These are phyloP conservation scores for Malacoctenus gilli DNA, from an alignment of 2,797 vertebrate species.

Conservation along the genomic window DNA sequence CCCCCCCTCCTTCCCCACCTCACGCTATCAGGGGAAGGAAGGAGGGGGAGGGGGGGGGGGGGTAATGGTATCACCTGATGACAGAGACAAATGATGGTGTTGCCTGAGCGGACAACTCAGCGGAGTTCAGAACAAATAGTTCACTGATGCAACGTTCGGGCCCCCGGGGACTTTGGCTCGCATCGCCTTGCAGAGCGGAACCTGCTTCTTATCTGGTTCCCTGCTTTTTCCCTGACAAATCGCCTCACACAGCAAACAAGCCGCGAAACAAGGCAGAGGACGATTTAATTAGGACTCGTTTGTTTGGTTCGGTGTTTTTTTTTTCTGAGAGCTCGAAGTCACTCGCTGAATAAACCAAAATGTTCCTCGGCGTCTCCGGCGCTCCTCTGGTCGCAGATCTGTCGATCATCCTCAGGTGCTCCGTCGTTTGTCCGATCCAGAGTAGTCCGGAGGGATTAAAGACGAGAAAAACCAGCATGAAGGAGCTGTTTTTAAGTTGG, in stretches of 20 bases:
- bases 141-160: constrained; percentile 41
- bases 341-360: too few species aligned
- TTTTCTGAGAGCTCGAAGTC: not conserved
- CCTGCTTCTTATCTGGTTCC: constrained; percentile 30
- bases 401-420: not conserved
- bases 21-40: too few species aligned
- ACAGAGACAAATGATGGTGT: constrained; percentile 65
- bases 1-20: too few species aligned
- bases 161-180: constrained; percentile 35
- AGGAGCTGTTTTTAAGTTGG: not conserved
- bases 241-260: constrained; percentile 12
- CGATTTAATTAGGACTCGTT: not conserved
- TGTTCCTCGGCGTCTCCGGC: not conserved
- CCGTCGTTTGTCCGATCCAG: constrained; percentile 3
- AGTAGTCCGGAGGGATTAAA: not conserved
- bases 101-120: constrained; percentile 35
- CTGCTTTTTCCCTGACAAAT: constrained; percentile 35
- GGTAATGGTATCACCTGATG: constrained; percentile 31
- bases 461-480: not conserved
- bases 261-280: constrained; percentile 13
- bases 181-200: constrained; percentile 19
- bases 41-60: too few species aligned
- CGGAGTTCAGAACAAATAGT: constrained; percentile 55
- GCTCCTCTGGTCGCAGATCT: not conserved
- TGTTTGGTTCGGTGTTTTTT: not conserved